Evolutionary conservation across 2,888 invertebrate species (phyloP), one percentile per base, ranked within the genome.

Genomic region (Clanis bilineata): DNA sequence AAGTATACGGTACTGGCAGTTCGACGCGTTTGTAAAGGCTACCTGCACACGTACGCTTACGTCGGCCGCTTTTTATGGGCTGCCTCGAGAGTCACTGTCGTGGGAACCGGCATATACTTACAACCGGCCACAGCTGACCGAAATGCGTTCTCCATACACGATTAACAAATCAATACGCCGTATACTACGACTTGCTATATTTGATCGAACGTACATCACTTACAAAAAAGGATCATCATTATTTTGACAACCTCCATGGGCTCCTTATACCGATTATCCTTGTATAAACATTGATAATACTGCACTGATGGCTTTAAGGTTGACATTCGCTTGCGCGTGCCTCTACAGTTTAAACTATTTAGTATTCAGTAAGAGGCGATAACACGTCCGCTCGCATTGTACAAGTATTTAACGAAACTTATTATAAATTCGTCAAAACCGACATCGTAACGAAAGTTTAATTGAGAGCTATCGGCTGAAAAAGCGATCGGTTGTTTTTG

Each of bases 41-140:
- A 88, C 86, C 86, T 86, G 82, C 80, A 84, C 89, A 87, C 89
- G 89, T 86, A 88, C 86, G 83, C 83, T 86, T 81, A 84, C 88
- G 86, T 86, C 85, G 85, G 75, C 79, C 82, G 83, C 88, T 91
- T 91, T 90, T 92, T 90, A 91, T 91, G 88, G 88, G 77, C 83
- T 74, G 85, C 71, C 80, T 82, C 86, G 83, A 83, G 83, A 86
- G 86, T 90, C 86, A 87, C 85, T 85, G 89, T 78, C 90, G 92
- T 92, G 89, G 88, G 92, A 92, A 93, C 90, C 86, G 79, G 88
- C 92, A 88, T 89, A 86, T 82, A 88, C 92, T 90, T 90, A 88
- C 83, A 74, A 69, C 77, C 81, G 79, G 81, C 84, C 81, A 86
- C 91, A 90, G 90, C 91, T 91, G 91, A 90, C 91, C 91, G 87